phyloP scores from a whole-genome alignment of 2,888 invertebrate species.

The Hemithea aestivaria region DNA sequence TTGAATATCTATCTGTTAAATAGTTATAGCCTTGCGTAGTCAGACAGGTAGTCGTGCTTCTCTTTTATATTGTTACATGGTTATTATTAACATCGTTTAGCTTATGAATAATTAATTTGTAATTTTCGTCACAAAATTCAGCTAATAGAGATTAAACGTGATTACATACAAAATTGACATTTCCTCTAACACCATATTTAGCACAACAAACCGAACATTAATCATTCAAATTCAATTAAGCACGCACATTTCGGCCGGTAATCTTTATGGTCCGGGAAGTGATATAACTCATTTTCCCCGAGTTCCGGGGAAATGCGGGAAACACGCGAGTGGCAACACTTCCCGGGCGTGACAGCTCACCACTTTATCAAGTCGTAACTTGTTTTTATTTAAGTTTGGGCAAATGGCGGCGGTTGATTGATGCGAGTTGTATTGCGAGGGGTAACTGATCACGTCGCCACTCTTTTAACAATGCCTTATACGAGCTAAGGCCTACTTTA shows the following conservation, averaged over 20 bases:
- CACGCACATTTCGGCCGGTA: constrained; percentile 17
- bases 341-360: constrained; percentile 22
- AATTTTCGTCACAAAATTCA: no score
- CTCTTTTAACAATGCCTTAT: no score
- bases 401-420: constrained; percentile 17
- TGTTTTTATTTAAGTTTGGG: constrained; percentile 26
- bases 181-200: neutral
- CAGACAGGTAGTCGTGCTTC: no score
- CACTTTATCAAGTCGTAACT: constrained; percentile 26
- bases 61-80: no score
- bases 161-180: neutral
- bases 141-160: no score
- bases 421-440: constrained; percentile 7
- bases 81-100: no score
- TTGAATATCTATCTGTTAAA: no score
- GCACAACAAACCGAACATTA: constrained; percentile 11
- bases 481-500: no score
- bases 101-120: no score
- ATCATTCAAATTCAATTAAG: constrained; percentile 27
- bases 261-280: constrained; percentile 23
- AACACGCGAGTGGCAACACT: constrained; percentile 24
- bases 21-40: no score
- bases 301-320: constrained; percentile 19
- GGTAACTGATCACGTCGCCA: neutral
- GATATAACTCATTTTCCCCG: constrained; percentile 28